A percentile compares a stretch with the other conserved stretches of the same genome.
Evolutionary conservation across 2,113 vertebrate species (phyloP).

Genomic region (Sorex fumeus): DNA sequence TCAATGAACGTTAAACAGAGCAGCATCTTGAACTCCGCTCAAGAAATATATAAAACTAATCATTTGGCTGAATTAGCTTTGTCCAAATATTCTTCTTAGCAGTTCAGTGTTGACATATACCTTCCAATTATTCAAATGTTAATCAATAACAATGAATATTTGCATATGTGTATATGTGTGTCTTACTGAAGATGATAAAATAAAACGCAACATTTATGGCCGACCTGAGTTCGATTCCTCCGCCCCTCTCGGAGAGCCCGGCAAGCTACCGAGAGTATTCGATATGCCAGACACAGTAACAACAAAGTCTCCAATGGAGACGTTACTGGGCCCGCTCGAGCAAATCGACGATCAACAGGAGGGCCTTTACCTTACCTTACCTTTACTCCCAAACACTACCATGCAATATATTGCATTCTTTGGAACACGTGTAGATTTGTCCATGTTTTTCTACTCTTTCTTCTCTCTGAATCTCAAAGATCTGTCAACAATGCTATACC

Average conservation of each 20-base stretch:
- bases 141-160: not conserved
- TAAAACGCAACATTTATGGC: conserved; percentile 12
- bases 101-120: not conserved
- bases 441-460: conserved; percentile 45
- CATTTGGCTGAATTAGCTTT: not conserved
- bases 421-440: conserved; percentile 52
- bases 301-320: too few species aligned
- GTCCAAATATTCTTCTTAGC: conserved; percentile 2
- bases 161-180: not conserved
- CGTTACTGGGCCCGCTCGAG: too few species aligned
- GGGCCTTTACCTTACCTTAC: too few species aligned
- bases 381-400: conserved; percentile 53
- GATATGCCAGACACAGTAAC: too few species aligned
- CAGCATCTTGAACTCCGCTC: too few species aligned
- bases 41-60: not conserved
- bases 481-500: conserved; percentile 50
- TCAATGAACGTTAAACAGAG: too few species aligned
- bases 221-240: too few species aligned
- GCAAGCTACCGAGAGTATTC: too few species aligned
- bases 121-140: conserved; percentile 6
- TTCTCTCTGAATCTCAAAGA: conserved; percentile 53
- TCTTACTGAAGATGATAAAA: not conserved
- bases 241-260: too few species aligned
- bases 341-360: too few species aligned
- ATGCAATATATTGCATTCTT: conserved; percentile 41